A percentile compares a stretch with the other conserved stretches of the same genome.
phyloP scores from a whole-genome alignment of 2,888 invertebrate species.

The Myopa testacea region DNA sequence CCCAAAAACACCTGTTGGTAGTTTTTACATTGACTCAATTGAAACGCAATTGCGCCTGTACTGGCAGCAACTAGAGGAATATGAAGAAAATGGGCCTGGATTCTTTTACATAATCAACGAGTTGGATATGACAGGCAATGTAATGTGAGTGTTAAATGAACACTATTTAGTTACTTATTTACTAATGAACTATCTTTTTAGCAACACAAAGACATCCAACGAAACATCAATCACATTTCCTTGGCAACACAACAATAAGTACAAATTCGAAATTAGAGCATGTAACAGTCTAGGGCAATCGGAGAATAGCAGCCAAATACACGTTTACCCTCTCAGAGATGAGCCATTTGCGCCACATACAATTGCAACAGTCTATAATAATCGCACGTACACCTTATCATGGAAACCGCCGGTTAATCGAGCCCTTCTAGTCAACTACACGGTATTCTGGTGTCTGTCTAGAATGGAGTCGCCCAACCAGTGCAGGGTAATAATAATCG shows the following conservation, averaged over 20 bases:
- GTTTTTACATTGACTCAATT: conserved; percentile 75
- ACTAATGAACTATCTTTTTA: too few species aligned
- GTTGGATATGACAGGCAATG: conserved; percentile 48
- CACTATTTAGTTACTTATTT: too few species aligned
- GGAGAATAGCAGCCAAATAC: conserved; percentile 39
- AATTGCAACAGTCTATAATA: conserved; percentile 79
- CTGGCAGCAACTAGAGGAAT: conserved; percentile 79
- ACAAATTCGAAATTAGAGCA: conserved; percentile 44
- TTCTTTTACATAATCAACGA: conserved; percentile 75
- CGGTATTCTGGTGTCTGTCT: conserved; percentile 81
- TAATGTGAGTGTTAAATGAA: conserved; percentile 46
- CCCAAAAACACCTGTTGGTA: conserved; percentile 77
- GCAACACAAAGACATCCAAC: conserved; percentile 37
- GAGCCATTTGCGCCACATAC: conserved; percentile 67
- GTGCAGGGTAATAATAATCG: conserved; percentile 70
- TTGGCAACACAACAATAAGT: conserved; percentile 36
- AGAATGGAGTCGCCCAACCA: conserved; percentile 71
- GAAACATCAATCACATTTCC: conserved; percentile 43
- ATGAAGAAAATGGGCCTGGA: conserved; percentile 78
- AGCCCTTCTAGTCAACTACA: conserved; percentile 74
- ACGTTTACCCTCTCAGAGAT: conserved; percentile 40
- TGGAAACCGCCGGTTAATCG: conserved; percentile 73
- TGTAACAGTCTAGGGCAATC: conserved; percentile 48
- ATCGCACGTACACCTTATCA: conserved; percentile 77
- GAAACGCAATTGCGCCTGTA: conserved; percentile 78